Conservation (phyloP, 1,140 invertebrate genomes). For the Euwallacea similis region DNA sequence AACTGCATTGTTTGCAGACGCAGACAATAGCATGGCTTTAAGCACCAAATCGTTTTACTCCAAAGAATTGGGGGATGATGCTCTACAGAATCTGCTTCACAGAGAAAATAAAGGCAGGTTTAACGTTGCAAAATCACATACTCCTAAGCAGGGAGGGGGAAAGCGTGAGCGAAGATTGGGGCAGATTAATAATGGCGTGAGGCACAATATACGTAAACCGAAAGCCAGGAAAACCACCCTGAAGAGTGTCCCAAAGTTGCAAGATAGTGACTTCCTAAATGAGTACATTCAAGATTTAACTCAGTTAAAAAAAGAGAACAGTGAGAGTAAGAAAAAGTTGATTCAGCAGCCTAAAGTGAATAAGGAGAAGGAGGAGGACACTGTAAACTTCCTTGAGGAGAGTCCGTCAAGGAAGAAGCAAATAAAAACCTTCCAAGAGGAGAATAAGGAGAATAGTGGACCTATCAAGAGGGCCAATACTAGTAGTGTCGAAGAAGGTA, state of each 20-base stretch:
- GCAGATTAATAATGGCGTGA: constrained; percentile 61
- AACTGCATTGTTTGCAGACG: constrained; percentile 47
- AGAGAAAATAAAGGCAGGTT: neutral
- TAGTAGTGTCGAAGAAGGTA: neutral
- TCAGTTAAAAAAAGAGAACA: constrained; percentile 32
- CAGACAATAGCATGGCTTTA: constrained; percentile 48
- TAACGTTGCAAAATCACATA: no score
- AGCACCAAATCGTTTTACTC: constrained; percentile 60
- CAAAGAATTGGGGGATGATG: constrained; percentile 48
- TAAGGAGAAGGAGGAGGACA: neutral
- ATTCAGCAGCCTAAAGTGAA: neutral
- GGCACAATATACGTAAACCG: constrained; percentile 59
- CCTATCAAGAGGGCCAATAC: neutral
- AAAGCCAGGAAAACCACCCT: constrained; percentile 52
- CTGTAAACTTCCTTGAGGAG: neutral
- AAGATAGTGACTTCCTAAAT: constrained; percentile 43
- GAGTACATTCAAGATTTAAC: constrained; percentile 48
- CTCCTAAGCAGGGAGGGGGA: neutral
- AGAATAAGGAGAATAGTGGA: constrained; percentile 24
- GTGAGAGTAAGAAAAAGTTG: neutral
- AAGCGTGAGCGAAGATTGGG: constrained; percentile 46
- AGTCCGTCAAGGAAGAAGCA: neutral
- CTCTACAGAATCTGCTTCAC: constrained; percentile 10
- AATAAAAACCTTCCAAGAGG: constrained; percentile 3
- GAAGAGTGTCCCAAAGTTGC: constrained; percentile 38